Evolutionary conservation across 2,113 vertebrate genomes (phyloP).

Genomic region (Sebastes schlegelii): DNA sequence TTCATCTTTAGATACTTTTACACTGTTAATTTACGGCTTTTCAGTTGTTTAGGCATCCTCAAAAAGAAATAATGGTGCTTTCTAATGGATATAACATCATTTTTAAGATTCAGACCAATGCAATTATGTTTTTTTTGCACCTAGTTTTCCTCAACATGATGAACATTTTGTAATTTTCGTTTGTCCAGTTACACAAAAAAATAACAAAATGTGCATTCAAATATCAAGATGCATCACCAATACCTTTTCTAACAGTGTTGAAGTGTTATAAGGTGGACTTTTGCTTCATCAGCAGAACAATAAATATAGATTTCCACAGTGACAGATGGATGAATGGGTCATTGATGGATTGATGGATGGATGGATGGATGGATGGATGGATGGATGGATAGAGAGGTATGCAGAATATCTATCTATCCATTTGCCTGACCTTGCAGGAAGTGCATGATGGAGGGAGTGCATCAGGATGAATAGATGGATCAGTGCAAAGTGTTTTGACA

Average conservation of each 20-base stretch:
- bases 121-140: background rate
- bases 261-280: background rate
- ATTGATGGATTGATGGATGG: slow-evolving; percentile 15
- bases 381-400: slow-evolving; percentile 4
- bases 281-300: background rate
- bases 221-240: too few species aligned
- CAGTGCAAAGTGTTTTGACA: slow-evolving; percentile 38
- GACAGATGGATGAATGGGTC: background rate
- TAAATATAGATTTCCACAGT: background rate
- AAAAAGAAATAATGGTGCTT: background rate
- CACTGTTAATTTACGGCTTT: background rate
- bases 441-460: background rate
- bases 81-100: too few species aligned
- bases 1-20: background rate
- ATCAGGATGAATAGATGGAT: background rate
- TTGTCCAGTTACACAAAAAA: too few species aligned
- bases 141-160: background rate
- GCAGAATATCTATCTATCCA: background rate
- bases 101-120: too few species aligned
- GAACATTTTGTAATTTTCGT: too few species aligned
- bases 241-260: background rate
- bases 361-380: background rate
- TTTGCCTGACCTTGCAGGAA: background rate
- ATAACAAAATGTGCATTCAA: too few species aligned
- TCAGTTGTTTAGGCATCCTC: background rate